phyloP scores from a whole-genome alignment of 2,888 invertebrate species.

The Drosophila suboccidentalis region DNA sequence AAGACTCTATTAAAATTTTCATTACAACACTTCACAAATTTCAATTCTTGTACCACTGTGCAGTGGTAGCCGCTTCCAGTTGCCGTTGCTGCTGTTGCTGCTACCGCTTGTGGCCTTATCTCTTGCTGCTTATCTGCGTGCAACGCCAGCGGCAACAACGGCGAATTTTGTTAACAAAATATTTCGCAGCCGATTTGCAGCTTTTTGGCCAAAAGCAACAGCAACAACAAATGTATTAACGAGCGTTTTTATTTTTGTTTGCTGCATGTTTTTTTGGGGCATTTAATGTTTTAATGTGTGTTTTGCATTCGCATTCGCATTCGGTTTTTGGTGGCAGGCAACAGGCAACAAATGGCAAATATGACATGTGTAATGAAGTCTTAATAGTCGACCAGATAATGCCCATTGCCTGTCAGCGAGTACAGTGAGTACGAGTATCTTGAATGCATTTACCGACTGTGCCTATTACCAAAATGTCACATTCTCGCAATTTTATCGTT shows the following conservation, averaged over 20 bases:
- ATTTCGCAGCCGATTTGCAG: constrained; percentile 63
- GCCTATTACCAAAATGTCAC: constrained; percentile 60
- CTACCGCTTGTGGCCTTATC: constrained; percentile 65
- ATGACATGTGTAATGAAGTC: constrained; percentile 83
- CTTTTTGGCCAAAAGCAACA: constrained; percentile 15
- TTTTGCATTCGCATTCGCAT: constrained; percentile 33
- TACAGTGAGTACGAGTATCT: constrained; percentile 4
- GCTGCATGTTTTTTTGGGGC: constrained; percentile 27
- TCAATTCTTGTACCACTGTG: constrained; percentile 33
- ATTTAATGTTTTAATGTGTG: constrained; percentile 68
- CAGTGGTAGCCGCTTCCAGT: constrained; percentile 19
- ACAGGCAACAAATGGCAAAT: constrained; percentile 66
- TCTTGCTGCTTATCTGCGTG: constrained; percentile 68
- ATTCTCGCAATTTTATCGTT: constrained; percentile 16
- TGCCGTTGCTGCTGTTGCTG: constrained; percentile 38
- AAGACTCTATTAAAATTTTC: background rate
- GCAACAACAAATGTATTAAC: constrained; percentile 54
- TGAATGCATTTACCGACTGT: constrained; percentile 35
- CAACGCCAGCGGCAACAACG: constrained; percentile 54
- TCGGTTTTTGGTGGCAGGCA: constrained; percentile 15
- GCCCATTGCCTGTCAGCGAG: constrained; percentile 58
- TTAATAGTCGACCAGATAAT: constrained; percentile 74
- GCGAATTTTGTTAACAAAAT: constrained; percentile 81
- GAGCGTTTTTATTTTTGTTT: constrained; percentile 55
- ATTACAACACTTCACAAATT: background rate